Conservation (phyloP, 2,888 invertebrate genomes). For the Papilio elwesi region DNA sequence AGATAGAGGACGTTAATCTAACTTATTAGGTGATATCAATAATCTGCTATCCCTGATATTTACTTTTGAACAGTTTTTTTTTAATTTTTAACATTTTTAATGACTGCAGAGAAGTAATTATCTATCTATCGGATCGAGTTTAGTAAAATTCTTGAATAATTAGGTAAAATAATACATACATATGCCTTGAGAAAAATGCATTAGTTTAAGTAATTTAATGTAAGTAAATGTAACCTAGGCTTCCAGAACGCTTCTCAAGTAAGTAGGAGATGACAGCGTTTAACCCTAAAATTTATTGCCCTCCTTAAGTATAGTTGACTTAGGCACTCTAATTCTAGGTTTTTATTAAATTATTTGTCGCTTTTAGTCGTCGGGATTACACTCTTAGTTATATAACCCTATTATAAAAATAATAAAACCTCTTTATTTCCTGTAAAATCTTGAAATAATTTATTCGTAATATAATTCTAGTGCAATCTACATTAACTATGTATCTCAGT, state of each 20-base stretch:
- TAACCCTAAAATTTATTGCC: constrained; percentile 25
- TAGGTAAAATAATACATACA: too few species aligned
- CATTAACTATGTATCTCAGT: too few species aligned
- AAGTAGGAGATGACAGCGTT: constrained; percentile 12
- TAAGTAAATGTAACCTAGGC: constrained; percentile 1
- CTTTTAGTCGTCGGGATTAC: neutral
- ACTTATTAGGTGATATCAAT: neutral
- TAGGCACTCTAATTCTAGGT: constrained; percentile 16
- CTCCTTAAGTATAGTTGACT: constrained; percentile 13
- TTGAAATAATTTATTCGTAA: too few species aligned
- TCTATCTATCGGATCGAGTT: too few species aligned
- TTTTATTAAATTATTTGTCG: constrained; percentile 7
- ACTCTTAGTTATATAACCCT: neutral
- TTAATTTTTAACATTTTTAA: too few species aligned
- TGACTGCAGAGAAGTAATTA: too few species aligned
- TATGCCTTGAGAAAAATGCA: neutral
- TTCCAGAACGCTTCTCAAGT: constrained; percentile 10
- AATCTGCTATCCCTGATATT: neutral
- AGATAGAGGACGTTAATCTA: constrained; percentile 3
- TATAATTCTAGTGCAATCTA: too few species aligned
- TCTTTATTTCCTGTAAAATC: too few species aligned
- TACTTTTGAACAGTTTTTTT: neutral
- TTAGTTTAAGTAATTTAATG: constrained; percentile 1
- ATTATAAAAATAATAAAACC: neutral
- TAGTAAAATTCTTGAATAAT: too few species aligned